Base-by-base conservation (phyloP, 2,888 invertebrate species). In the Drosophila quasianomalipes region DNA sequence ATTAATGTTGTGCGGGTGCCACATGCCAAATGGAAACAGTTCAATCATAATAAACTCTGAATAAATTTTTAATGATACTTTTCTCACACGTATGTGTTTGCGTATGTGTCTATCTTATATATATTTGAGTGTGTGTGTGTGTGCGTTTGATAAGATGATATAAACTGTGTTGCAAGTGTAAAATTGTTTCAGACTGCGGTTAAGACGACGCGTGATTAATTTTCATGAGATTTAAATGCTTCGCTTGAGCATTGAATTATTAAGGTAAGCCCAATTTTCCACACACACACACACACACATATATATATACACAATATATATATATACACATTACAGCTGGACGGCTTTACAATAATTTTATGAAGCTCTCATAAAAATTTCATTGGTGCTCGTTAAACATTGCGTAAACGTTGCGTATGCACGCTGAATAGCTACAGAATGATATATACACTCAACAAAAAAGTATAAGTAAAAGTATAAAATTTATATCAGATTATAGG, bases 31-130 rank as follows among this genome's bases (percentile, higher is more conserved):
- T 85, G 82, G 71, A 75, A 86, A 79, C 85, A 87, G 90, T 82
- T 86, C 85, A 86, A 86, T 86, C 90, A 89, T 89, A 86, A 89
- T 89, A 89, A 89, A 81, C 79, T 82, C 70, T 39, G 63, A 80
- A 84, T 82, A 70, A 65, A 82, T 82, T 87, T 87, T 85, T 75
- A 84, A 89, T 79, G 79, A 76, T 71, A 70, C 67, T 55, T 47
- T 61, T 47, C 44, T 58, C 37, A 62, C 53, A 65, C 35, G 51
- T 54, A 33, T 22, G 22, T 22, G 22, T 44, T n/a, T 44, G 59
- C 26, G 51, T 54, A 33, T 22, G 22, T 22, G 22, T 44, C 44
- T 44, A 44, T 22, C 22, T 44, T 5, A 22, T 22, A 12, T 5
- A 22, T 22, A 5, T 41, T 41, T 64, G 44, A 31, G 30, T 52